Evolutionary conservation across 1,140 invertebrate species (phyloP).

Genomic region (Bacillus rossius): DNA sequence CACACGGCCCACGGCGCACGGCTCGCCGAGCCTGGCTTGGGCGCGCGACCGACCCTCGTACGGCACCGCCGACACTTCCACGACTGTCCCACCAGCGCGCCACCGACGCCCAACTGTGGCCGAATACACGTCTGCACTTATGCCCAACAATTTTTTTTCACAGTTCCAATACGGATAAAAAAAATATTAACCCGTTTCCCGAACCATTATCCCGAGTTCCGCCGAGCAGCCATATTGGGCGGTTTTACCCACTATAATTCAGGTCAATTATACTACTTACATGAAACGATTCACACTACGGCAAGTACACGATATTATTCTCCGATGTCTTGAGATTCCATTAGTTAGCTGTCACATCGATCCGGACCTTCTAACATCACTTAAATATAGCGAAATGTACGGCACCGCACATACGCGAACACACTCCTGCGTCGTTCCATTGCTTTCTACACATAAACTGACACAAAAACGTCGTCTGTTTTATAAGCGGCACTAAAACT

Average conservation of each 20-base stretch:
- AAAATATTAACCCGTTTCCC: slow-evolving; percentile 23
- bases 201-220: slow-evolving; percentile 21
- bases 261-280: slow-evolving; percentile 12
- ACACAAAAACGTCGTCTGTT: slow-evolving; percentile 9
- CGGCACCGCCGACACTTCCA: neutral
- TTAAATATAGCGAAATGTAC: too few relatives aligned
- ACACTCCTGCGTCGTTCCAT: too few relatives aligned
- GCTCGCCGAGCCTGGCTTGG: slow-evolving; percentile 7
- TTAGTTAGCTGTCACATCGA: too few relatives aligned
- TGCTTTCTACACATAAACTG: slow-evolving; percentile 5
- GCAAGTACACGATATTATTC: too few relatives aligned
- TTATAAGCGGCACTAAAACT: slow-evolving; percentile 12
- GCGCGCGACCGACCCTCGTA: neutral
- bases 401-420: too few relatives aligned
- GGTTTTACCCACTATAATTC: slow-evolving; percentile 13
- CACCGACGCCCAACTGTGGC: neutral
- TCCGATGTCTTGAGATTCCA: too few relatives aligned
- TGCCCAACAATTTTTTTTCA: slow-evolving; percentile 11
- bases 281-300: neutral
- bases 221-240: slow-evolving; percentile 41
- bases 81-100: neutral
- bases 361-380: too few relatives aligned
- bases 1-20: too few relatives aligned
- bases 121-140: neutral
- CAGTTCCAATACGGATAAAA: slow-evolving; percentile 10